A percentile compares a stretch with the other conserved stretches of the same genome.
These are phyloP conservation scores for Noctua janthina DNA, from an alignment of 2,888 invertebrate species.

Conservation along the genomic window DNA sequence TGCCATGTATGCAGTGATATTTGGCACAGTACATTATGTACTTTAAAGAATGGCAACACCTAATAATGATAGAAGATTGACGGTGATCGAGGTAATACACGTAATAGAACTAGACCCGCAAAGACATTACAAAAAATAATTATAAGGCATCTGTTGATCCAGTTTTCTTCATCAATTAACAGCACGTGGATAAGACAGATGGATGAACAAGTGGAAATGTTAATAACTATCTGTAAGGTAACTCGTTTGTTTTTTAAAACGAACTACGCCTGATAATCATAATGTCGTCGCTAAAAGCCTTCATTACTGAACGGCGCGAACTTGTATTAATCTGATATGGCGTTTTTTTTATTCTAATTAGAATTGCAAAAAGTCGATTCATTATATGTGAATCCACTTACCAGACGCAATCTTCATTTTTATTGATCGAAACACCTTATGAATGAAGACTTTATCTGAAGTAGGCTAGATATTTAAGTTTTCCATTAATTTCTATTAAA, in stretches of 20 bases:
- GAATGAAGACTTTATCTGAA: no score
- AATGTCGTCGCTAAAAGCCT: background rate
- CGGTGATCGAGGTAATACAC: background rate
- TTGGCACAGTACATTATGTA: no score
- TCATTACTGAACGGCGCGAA: background rate
- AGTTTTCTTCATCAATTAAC: conserved; percentile 5
- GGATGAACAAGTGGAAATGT: background rate
- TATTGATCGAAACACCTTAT: no score
- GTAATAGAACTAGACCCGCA: background rate
- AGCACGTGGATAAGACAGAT: conserved; percentile 9
- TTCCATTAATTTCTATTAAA: no score
- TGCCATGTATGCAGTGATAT: no score
- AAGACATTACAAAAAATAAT: background rate
- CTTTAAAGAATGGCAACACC: no score
- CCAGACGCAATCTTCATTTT: background rate
- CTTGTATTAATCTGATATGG: background rate
- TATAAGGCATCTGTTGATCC: background rate
- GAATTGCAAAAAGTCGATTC: background rate
- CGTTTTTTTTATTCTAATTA: background rate
- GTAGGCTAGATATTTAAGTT: no score
- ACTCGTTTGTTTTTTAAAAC: background rate
- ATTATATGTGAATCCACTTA: no score
- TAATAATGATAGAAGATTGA: no score
- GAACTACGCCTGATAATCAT: background rate
- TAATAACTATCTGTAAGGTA: background rate